phyloP scores from a whole-genome alignment of 2,113 vertebrate genomes.

The Phaethon lepturus region DNA sequence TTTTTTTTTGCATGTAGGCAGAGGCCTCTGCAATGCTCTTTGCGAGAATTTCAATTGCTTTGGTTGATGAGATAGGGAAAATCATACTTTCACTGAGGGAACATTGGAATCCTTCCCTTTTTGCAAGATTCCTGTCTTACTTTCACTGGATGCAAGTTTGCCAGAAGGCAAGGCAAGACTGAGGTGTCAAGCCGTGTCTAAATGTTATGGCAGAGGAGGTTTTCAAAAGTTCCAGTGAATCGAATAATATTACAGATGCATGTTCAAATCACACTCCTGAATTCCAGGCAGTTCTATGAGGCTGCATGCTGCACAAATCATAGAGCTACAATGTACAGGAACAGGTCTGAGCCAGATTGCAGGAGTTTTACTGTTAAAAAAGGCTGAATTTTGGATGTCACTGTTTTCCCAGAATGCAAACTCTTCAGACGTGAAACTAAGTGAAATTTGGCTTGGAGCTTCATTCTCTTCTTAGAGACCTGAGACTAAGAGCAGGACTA shows the following conservation, averaged over 20 bases:
- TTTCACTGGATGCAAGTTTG: background rate
- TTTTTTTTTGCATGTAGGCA: background rate
- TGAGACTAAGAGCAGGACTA: background rate
- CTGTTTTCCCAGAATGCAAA: background rate
- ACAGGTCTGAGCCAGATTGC: background rate
- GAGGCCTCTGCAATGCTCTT: background rate
- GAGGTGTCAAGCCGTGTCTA: background rate
- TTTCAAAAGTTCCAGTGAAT: background rate
- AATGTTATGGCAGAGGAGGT: background rate
- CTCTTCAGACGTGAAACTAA: background rate
- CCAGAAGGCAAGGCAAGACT: background rate
- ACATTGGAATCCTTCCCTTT: background rate
- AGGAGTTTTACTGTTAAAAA: slow-evolving; percentile 7
- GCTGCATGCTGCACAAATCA: background rate
- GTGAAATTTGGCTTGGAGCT: background rate
- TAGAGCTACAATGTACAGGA: background rate
- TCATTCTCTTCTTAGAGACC: background rate
- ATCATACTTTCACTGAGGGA: background rate
- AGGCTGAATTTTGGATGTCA: background rate
- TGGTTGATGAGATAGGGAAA: background rate
- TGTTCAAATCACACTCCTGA: background rate
- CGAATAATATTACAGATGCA: background rate
- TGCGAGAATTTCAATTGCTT: background rate
- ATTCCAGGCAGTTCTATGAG: background rate
- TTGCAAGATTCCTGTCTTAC: background rate